A percentile compares a stretch with the other conserved stretches of the same genome.
These are phyloP conservation scores for Pelagia noctiluca DNA, from an alignment of 30 jellyfish, hydroid and myxozoan genomes.

Conservation along the genomic window DNA sequence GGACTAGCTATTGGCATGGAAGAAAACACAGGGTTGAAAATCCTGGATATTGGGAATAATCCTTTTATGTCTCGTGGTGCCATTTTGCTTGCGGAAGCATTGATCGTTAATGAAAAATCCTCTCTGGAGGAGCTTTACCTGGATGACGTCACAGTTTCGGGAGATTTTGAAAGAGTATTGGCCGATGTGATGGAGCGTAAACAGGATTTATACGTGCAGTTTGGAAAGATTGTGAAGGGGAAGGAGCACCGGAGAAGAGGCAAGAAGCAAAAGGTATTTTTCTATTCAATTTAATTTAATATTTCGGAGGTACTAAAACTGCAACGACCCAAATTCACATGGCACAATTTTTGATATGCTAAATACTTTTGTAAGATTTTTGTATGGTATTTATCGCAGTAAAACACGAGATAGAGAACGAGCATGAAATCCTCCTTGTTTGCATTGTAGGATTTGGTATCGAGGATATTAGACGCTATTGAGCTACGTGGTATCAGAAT, in stretches of 20 bases:
- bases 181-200: constrained; percentile 34
- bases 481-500: constrained; percentile 78
- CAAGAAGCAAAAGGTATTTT: constrained; percentile 60
- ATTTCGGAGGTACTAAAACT: not conserved
- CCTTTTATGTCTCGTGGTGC: constrained; percentile 80
- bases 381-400: not conserved
- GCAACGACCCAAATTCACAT: not conserved
- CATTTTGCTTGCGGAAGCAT: constrained; percentile 46
- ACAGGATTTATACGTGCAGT: constrained; percentile 56
- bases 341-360: not conserved
- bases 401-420: too few relatives aligned
- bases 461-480: constrained; percentile 60
- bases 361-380: not conserved
- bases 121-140: constrained; percentile 52
- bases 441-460: constrained; percentile 60
- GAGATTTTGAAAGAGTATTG: constrained; percentile 43
- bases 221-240: constrained; percentile 55
- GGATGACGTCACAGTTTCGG: constrained; percentile 57
- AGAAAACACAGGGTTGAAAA: constrained; percentile 47
- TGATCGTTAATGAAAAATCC: constrained; percentile 40
- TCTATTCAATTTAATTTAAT: not conserved
- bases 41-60: constrained; percentile 64
- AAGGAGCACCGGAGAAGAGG: constrained; percentile 67
- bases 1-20: constrained; percentile 67
- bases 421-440: not conserved